phyloP scores from a whole-genome alignment of 2,113 vertebrate species.

The Odocoileus hemionus region DNA sequence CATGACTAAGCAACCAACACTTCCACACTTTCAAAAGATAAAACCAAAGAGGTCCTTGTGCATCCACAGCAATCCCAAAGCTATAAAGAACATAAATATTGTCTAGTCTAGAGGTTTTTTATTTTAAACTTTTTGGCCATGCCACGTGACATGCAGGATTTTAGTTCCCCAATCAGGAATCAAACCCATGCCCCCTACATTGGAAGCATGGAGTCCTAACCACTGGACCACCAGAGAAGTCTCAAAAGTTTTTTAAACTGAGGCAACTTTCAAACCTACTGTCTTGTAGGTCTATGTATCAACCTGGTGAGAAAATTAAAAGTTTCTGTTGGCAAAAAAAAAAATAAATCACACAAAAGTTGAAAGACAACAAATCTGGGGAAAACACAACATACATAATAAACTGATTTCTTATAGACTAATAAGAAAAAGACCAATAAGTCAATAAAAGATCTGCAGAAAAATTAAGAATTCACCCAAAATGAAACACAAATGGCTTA shows the following conservation, averaged over 20 bases:
- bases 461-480: neutral
- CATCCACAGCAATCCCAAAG: neutral
- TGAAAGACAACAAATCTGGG: neutral
- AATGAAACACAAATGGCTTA: constrained; percentile 1
- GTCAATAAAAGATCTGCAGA: neutral
- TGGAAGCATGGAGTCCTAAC: neutral
- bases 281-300: neutral
- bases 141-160: neutral
- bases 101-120: neutral
- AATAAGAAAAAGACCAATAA: neutral
- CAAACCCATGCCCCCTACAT: neutral
- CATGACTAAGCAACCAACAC: neutral
- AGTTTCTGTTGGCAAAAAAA: neutral
- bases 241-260: neutral
- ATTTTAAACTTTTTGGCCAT: neutral
- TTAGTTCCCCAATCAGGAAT: neutral
- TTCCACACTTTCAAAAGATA: neutral
- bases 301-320: neutral
- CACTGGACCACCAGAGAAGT: neutral
- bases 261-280: neutral
- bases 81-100: neutral
- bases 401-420: neutral
- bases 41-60: neutral
- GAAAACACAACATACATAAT: neutral
- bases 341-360: neutral